Conservation (phyloP, 2,888 invertebrate species). For the Phalera bucephala region DNA sequence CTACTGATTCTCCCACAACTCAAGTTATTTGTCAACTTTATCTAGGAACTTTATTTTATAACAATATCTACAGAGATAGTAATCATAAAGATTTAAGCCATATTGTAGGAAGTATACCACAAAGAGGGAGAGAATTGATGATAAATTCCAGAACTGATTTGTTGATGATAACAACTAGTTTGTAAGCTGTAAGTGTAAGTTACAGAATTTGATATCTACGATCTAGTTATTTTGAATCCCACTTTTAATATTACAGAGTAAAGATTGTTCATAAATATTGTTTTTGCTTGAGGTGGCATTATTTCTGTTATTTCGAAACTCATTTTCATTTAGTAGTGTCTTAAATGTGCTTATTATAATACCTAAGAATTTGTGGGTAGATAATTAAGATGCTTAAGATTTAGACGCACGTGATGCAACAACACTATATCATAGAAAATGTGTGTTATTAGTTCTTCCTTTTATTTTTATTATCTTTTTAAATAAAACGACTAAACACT, state of each 20-base stretch:
- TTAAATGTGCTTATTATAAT: not conserved
- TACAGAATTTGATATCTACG: slow-evolving; percentile 40
- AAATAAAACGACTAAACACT: not conserved
- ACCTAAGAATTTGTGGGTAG: slow-evolving; percentile 8
- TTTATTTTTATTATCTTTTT: slow-evolving; percentile 15
- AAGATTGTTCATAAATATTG: slow-evolving; percentile 16
- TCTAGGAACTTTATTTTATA: no score
- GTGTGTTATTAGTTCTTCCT: slow-evolving; percentile 5
- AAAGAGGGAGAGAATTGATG: slow-evolving; percentile 37
- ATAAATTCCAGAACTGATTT: slow-evolving; percentile 70
- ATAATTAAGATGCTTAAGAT: slow-evolving; percentile 1
- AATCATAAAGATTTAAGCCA: no score
- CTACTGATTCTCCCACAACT: no score
- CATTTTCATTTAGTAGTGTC: not conserved
- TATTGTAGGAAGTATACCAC: slow-evolving; percentile 38
- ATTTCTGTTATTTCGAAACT: slow-evolving; percentile 17
- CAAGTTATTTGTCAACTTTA: no score
- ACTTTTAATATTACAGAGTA: slow-evolving; percentile 31
- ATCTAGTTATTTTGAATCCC: slow-evolving; percentile 44
- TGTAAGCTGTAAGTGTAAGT: slow-evolving; percentile 66
- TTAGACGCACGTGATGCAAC: slow-evolving; percentile 7
- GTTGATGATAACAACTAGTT: slow-evolving; percentile 61
- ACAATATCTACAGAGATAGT: no score
- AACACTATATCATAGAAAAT: slow-evolving; percentile 7
- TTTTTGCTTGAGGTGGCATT: slow-evolving; percentile 43